Percentiles rank a stretch among this genome's conserved stretches.
Evolutionary conservation across 2,797 vertebrate species (phyloP).

Genomic region (Spinibarbus caldwelli): DNA sequence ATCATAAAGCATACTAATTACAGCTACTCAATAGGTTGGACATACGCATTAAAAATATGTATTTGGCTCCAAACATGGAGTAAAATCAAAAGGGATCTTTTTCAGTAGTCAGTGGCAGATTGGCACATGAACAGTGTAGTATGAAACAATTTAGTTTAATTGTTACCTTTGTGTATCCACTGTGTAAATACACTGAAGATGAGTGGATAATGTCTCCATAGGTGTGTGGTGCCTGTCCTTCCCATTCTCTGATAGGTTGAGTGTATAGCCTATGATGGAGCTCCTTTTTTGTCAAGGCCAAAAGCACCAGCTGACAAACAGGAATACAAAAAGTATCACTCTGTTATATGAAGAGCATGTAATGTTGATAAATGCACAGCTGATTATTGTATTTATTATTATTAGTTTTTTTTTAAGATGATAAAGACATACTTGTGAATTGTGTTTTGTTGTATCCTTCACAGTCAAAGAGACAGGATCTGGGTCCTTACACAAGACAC

Average conservation of each 20-base stretch:
- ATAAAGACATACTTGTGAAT: constrained; percentile 53
- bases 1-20: constrained; percentile 13
- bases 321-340: neutral
- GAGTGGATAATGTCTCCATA: constrained; percentile 84
- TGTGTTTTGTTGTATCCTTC: constrained; percentile 17
- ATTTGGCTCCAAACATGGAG: neutral
- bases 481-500: constrained; percentile 31
- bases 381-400: neutral
- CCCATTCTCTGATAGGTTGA: constrained; percentile 80
- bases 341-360: no score
- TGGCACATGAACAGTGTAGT: neutral
- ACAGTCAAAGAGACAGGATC: constrained; percentile 38
- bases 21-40: neutral
- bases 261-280: constrained; percentile 76
- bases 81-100: neutral
- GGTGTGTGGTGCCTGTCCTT: constrained; percentile 75
- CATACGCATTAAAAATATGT: neutral
- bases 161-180: constrained; percentile 77
- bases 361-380: neutral
- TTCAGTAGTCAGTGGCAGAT: neutral
- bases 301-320: constrained; percentile 74
- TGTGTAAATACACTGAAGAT: constrained; percentile 75
- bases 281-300: constrained; percentile 78
- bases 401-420: neutral
- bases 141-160: neutral